phyloP scores from a whole-genome alignment of 2,888 invertebrate species.

The Campoplex capitator region DNA sequence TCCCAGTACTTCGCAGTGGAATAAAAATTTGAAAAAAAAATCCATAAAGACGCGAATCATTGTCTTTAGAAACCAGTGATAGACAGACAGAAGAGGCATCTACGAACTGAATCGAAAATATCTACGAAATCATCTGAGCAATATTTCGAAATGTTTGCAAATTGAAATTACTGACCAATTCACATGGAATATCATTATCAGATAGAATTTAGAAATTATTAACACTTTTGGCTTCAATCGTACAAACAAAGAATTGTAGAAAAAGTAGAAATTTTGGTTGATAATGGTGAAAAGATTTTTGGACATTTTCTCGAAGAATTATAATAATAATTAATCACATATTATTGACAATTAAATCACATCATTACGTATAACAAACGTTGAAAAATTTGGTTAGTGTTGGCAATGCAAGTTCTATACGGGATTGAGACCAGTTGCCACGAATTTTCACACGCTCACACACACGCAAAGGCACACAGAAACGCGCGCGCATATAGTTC shows the following conservation, averaged over 20 bases:
- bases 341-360: not conserved
- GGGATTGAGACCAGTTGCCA: constrained; percentile 22
- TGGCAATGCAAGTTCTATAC: constrained; percentile 65
- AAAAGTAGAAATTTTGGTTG: not conserved
- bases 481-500: not conserved
- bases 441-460: constrained; percentile 16
- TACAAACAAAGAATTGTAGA: not conserved
- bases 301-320: not conserved
- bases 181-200: not conserved
- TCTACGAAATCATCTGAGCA: not conserved
- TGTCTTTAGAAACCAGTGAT: not conserved
- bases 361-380: constrained; percentile 33
- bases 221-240: not conserved
- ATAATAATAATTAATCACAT: constrained; percentile 8
- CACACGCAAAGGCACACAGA: not conserved
- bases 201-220: not conserved
- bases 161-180: not conserved
- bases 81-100: not conserved
- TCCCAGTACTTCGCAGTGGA: not conserved
- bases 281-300: not conserved
- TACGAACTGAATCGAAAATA: not conserved
- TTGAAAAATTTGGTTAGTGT: constrained; percentile 55
- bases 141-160: not conserved
- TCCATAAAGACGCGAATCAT: not conserved
- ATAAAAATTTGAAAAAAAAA: not conserved